Conservation (phyloP, 2,797 vertebrate genomes). For the Phataginus tetradactyla region DNA sequence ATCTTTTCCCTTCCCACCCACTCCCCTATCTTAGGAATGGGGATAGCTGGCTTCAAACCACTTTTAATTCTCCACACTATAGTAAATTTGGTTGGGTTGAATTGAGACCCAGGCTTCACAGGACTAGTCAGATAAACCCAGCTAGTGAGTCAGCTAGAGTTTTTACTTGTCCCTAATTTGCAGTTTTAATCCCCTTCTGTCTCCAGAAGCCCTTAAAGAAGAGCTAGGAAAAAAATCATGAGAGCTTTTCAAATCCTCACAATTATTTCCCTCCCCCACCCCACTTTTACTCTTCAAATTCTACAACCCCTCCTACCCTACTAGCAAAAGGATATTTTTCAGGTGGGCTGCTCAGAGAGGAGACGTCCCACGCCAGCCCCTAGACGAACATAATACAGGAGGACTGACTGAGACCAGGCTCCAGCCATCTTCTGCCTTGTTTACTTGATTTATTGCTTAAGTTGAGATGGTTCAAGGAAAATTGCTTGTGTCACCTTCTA, state of each 20-base stretch:
- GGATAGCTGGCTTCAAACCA: not conserved
- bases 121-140: not conserved
- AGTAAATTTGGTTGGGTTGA: not conserved
- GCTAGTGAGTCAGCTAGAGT: not conserved
- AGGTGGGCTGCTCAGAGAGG: not conserved
- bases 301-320: not conserved
- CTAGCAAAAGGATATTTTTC: not conserved
- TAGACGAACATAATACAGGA: not conserved
- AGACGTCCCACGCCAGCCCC: not conserved
- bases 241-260: not conserved
- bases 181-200: not conserved
- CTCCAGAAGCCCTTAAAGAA: not conserved
- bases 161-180: not conserved
- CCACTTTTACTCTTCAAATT: not conserved
- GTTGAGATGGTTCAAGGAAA: conserved; percentile 72
- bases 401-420: not conserved
- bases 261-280: not conserved
- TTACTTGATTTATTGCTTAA: conserved; percentile 59
- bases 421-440: conserved; percentile 40
- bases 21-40: not conserved
- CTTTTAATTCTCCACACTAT: not conserved
- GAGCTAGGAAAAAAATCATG: not conserved
- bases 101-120: not conserved
- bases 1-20: not conserved
- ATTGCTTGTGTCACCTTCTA: conserved; percentile 10